Percentiles rank a stretch among this genome's conserved stretches.
Conservation (phyloP, 1,140 invertebrate species). For the Drosophila cardini region DNA sequence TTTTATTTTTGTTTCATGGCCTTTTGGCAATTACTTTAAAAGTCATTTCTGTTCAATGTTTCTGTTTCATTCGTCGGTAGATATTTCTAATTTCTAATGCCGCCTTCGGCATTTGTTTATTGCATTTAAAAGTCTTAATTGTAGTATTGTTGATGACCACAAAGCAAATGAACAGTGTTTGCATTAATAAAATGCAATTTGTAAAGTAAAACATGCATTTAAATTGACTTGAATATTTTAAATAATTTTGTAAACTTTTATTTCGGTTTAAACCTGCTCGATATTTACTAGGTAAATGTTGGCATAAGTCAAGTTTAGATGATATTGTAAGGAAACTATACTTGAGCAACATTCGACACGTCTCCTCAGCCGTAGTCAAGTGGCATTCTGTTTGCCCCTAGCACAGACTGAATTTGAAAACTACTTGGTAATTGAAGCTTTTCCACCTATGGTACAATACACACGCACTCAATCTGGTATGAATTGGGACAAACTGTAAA, state of each 20-base stretch:
- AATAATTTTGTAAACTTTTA: not conserved
- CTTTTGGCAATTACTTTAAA: slow-evolving; percentile 29
- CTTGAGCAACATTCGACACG: not conserved
- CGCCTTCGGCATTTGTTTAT: slow-evolving; percentile 7
- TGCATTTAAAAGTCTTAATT: slow-evolving; percentile 15
- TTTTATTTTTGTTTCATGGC: slow-evolving; percentile 1
- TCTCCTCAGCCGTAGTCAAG: not conserved
- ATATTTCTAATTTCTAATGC: not conserved
- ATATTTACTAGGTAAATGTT: not conserved
- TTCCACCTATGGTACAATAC: slow-evolving; percentile 39
- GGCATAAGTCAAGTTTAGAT: not conserved
- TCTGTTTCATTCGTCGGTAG: not conserved
- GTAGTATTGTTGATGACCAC: not conserved
- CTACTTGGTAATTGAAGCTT: slow-evolving; percentile 67
- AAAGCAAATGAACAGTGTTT: no score
- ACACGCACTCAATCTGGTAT: not conserved
- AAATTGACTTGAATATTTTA: not conserved
- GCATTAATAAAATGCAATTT: no score
- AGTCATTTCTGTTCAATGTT: slow-evolving; percentile 18
- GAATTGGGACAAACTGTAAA: slow-evolving; percentile 46
- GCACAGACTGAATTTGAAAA: slow-evolving; percentile 42
- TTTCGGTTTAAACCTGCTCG: not conserved
- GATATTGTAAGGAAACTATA: not conserved
- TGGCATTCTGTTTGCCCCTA: slow-evolving; percentile 1
- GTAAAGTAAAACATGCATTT: no score